Conservation (phyloP, 2,113 vertebrate genomes). For the Blennius ocellaris region DNA sequence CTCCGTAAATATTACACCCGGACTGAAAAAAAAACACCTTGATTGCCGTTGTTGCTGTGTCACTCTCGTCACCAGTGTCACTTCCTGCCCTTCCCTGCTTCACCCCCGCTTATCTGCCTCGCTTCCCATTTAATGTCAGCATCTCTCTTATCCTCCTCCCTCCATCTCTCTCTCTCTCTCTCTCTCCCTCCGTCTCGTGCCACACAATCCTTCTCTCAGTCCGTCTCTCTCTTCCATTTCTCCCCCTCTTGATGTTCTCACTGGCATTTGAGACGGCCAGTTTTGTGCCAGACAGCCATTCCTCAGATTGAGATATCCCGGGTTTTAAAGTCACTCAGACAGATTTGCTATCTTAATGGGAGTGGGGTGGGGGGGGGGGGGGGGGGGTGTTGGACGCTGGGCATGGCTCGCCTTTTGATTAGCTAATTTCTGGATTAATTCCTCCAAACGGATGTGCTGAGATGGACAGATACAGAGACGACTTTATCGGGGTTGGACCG, state of each 20-base stretch:
- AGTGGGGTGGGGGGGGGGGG: conserved; percentile 13
- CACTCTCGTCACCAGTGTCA: conserved; percentile 51
- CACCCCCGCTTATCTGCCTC: conserved; percentile 61
- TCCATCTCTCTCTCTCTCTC: conserved; percentile 15
- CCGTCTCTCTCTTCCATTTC: conserved; percentile 39
- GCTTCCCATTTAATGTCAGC: conserved; percentile 66
- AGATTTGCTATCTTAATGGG: conserved; percentile 84
- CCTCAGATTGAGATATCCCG: conserved; percentile 76
- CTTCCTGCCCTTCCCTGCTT: conserved; percentile 41
- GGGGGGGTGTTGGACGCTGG: conserved; percentile 27
- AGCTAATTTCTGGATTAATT: conserved; percentile 62
- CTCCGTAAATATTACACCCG: conserved; percentile 44
- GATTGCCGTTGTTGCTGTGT: conserved; percentile 72
- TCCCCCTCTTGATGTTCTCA: conserved; percentile 48
- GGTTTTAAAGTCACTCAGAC: conserved; percentile 79
- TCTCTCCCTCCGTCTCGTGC: conserved; percentile 30
- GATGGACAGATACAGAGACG: conserved; percentile 61
- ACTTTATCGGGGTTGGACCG: conserved; percentile 24
- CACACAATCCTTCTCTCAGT: conserved; percentile 41
- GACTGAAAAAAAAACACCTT: conserved; percentile 6
- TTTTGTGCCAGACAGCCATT: conserved; percentile 79
- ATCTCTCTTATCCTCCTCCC: conserved; percentile 42
- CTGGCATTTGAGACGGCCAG: conserved; percentile 59
- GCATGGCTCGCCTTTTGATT: conserved; percentile 52
- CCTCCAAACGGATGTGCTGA: conserved; percentile 33